Conservation (phyloP, 2,888 invertebrate species). For the Frankliniella fusca region DNA sequence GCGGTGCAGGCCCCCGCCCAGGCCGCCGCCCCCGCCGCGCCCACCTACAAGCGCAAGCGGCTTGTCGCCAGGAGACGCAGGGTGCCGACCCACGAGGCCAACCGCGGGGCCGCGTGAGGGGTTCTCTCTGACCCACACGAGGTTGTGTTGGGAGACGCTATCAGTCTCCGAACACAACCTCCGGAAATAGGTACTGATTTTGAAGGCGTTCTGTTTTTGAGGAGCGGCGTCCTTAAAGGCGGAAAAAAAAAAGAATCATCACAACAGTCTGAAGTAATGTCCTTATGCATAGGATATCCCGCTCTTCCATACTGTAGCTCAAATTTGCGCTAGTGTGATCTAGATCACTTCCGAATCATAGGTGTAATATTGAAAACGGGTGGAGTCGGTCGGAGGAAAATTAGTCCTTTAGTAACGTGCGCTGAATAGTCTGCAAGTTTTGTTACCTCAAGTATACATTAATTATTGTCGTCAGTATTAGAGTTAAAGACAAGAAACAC, state of each 20-base stretch:
- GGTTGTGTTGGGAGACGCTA: too few relatives aligned
- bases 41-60: constrained; percentile 5
- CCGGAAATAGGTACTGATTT: too few relatives aligned
- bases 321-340: too few relatives aligned
- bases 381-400: not conserved
- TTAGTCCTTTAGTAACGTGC: not conserved
- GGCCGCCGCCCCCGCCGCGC: not conserved
- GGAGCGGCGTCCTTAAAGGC: too few relatives aligned
- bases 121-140: too few relatives aligned
- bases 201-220: too few relatives aligned
- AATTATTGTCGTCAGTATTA: constrained; percentile 21
- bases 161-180: too few relatives aligned
- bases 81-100: constrained; percentile 1
- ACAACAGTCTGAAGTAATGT: too few relatives aligned
- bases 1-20: not conserved
- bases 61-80: not conserved
- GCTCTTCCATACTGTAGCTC: too few relatives aligned
- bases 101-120: not conserved
- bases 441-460: constrained; percentile 13
- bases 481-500: not conserved
- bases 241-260: too few relatives aligned
- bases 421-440: not conserved
- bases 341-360: too few relatives aligned
- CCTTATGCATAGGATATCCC: too few relatives aligned
- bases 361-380: not conserved